These are phyloP conservation scores for Myoxocephalus aenaeus DNA, from an alignment of 2,797 vertebrate species.

Conservation along the genomic window DNA sequence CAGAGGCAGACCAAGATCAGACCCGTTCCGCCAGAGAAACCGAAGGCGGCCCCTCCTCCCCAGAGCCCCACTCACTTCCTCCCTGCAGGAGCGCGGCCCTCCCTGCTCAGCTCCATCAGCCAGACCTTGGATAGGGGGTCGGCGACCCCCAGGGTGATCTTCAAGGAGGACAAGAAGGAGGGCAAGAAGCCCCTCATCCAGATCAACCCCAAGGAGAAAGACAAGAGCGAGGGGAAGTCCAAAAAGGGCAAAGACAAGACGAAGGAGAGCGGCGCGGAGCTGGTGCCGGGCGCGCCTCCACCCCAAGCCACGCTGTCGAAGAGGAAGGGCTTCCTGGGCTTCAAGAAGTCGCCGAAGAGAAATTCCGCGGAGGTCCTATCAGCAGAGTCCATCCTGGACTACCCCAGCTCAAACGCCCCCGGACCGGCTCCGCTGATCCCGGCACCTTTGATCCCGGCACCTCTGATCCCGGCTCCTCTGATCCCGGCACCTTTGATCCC, in stretches of 20 bases:
- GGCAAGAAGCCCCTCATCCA: conserved; percentile 60
- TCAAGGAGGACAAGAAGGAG: conserved; percentile 79
- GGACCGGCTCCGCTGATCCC: conserved; percentile 29
- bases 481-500: too few species aligned
- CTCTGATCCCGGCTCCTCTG: conserved; percentile 48
- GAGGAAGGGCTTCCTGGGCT: conserved; percentile 65
- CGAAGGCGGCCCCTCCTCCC: conserved; percentile 53
- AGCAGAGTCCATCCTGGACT: conserved; percentile 59
- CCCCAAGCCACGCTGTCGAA: conserved; percentile 56
- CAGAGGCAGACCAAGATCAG: conserved; percentile 69
- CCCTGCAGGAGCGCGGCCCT: conserved; percentile 75
- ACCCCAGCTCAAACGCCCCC: conserved; percentile 8
- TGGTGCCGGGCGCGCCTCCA: conserved; percentile 60
- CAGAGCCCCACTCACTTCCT: conserved; percentile 65
- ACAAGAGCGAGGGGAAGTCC: conserved; percentile 35
- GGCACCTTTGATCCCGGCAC: conserved; percentile 46
- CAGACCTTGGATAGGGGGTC: conserved; percentile 65
- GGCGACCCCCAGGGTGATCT: conserved; percentile 76
- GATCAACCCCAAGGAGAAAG: conserved; percentile 46
- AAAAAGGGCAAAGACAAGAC: conserved; percentile 59
- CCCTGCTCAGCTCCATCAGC: conserved; percentile 78
- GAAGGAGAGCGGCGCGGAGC: conserved; percentile 45
- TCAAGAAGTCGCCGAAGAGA: conserved; percentile 63
- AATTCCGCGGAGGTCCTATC: background rate
- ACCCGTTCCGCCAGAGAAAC: conserved; percentile 73